Conservation (phyloP, 2,888 invertebrate genomes). For the Leuctra nigra region DNA sequence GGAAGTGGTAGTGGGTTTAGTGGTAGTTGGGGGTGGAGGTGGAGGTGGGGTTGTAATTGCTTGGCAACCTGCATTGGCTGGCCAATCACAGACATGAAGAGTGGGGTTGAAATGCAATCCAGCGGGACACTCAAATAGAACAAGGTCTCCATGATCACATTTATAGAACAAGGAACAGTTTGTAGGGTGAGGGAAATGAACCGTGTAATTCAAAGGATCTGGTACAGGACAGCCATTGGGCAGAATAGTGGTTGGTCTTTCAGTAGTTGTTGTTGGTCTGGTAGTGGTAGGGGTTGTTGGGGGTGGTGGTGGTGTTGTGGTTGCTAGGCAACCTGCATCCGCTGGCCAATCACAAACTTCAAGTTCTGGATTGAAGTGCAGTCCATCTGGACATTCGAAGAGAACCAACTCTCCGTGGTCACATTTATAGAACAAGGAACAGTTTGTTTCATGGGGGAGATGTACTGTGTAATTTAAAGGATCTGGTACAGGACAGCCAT, state of each 20-base stretch:
- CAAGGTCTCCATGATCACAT: slow-evolving; percentile 10
- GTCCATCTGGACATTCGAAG: background rate
- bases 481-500: background rate
- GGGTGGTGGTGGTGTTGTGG: background rate
- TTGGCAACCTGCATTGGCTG: slow-evolving; percentile 13
- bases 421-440: background rate
- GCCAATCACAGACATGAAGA: slow-evolving; percentile 15
- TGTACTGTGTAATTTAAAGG: background rate
- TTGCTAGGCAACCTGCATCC: background rate
- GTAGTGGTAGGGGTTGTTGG: no score
- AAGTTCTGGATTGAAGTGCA: background rate
- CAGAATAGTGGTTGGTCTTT: no score
- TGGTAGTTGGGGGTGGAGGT: no score
- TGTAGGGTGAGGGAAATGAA: slow-evolving; percentile 4
- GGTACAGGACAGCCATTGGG: slow-evolving; percentile 3
- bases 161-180: slow-evolving; percentile 17
- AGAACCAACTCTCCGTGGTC: background rate
- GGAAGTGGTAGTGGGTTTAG: no score
- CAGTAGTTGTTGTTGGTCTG: no score
- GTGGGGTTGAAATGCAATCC: slow-evolving; percentile 17
- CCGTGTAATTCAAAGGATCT: slow-evolving; percentile 3
- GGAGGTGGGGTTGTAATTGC: no score
- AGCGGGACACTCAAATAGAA: slow-evolving; percentile 14
- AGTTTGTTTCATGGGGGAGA: background rate
- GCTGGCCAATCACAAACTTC: background rate